Base-by-base conservation (phyloP, 2,797 vertebrate species). In the Enteromius afrohamiltoni region DNA sequence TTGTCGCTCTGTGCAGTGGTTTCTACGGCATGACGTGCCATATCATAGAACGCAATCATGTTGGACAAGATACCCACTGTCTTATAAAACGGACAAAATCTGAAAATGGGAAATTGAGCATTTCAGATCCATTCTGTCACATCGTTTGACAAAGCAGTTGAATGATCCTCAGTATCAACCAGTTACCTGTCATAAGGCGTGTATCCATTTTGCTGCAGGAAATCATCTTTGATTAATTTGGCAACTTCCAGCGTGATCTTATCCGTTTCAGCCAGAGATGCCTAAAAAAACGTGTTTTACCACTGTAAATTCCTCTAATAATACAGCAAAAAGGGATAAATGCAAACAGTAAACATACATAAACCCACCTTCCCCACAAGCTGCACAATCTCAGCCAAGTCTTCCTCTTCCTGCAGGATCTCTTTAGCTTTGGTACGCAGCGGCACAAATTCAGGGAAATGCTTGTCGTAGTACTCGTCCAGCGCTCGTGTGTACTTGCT, bases 71-170 rank as follows among this genome's bases (percentile, higher is more conserved):
- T 96, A 62, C 98, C 98, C 14, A 99, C 98, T 0, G 98, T 99
- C 92, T 99, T 99, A 89, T 99, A 99, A 93, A 99, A 99, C 0
- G 98, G 98, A 87, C 98, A 99, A 92, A 98, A 99, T 92, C 98
- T 99, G 90, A 62, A 81, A 42, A 53, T 3, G 0, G 19, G 6
- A 64, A 77, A 29, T 7, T 0, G 9, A 77, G 45, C 29, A 6
- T 47, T 51, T 78, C 3, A 68, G 17, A n/a, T 11, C 13, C 13
- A 40, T 49, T 40, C 16, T 1, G 1, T n/a, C 29, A 8, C 49
- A 64, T 37, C 19, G 14, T 37, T 13, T 2, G 3, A 55, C 29
- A 55, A 53, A n/a, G 49, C 26, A 31, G 26, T 31, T 64, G 29
- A 64, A 64, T 64, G 14, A 17, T 31, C 14, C 26, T 64, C 14